Evolutionary conservation across 2,888 invertebrate genomes (phyloP), one percentile per base, ranked within the genome.

Genomic region (Pemphredon lugubris): DNA sequence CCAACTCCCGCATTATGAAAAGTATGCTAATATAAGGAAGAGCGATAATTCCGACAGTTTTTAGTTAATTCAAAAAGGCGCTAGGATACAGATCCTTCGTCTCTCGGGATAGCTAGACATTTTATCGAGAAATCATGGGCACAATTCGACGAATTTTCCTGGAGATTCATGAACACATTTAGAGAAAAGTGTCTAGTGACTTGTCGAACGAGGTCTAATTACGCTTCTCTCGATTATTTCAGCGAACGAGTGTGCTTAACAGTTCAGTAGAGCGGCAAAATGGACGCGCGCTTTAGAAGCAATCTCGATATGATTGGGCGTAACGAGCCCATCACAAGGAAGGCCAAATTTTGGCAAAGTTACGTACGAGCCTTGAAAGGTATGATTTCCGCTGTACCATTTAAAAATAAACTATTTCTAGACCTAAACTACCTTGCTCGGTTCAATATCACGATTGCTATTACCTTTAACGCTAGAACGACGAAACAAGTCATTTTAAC

Each of bases 251-350:
- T 93, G 92, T 91, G 90, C 87, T 92, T 91, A 92, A 84, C 84
- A 86, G 81, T 84, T 85, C 92, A 92, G 93, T 92, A 91, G 90
- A 91, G 90, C 92, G 87, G 91, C 92, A 95, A 94, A 92, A 95
- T 96, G 95, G 89, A 89, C 84, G 89, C 89, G 86, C 86, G 89
- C 86, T 96, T 96, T 92, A 96, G 95, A 93, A 95, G 92, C 91
- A 96, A 96, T 92, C 94, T 96, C 92, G 96, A 96, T 92, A 96
- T 96, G 95, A 96, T 96, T 91, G 96, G 96, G 92, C 94, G 96
- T 92, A 96, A 96, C 91, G 96, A 96, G 92, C 94, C 95, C 90
- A 94, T 96, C 90, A 95, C 95, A 92, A 96, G 95, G 93, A 96
- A 96, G 92, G 96, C 96, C 90, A 96, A 94, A 92, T 96, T 96